A percentile compares a stretch with the other conserved stretches of the same genome.
phyloP scores from a whole-genome alignment of 2,113 vertebrate genomes.

The Cyphomyrus plagiostoma region DNA sequence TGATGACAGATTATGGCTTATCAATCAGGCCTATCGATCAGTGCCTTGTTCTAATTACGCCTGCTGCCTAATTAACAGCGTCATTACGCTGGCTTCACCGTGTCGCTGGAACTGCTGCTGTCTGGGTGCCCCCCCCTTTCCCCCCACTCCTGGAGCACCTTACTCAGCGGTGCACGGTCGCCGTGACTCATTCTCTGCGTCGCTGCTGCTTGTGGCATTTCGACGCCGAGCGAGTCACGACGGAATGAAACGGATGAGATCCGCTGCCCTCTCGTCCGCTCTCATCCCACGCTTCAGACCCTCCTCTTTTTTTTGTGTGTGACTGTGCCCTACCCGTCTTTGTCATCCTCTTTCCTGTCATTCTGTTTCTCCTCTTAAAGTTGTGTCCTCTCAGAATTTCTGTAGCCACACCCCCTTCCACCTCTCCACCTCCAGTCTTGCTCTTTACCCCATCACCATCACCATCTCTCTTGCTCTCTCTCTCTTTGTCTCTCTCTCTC shows the following conservation, averaged over 20 bases:
- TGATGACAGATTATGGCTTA: constrained; percentile 28
- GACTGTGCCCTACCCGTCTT: background rate
- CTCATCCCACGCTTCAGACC: background rate
- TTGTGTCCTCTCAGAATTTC: background rate
- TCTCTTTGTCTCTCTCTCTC: background rate
- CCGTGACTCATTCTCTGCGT: constrained; percentile 20
- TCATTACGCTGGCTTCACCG: constrained; percentile 14
- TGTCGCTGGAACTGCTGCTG: constrained; percentile 15
- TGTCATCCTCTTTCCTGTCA: background rate
- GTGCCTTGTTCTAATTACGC: constrained; percentile 26
- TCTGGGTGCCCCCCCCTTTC: constrained; percentile 5
- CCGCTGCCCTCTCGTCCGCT: background rate
- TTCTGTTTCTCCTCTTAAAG: background rate
- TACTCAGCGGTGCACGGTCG: constrained; percentile 3
- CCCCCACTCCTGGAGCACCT: background rate
- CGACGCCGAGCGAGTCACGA: constrained; percentile 11
- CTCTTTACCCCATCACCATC: background rate
- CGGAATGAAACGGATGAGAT: background rate
- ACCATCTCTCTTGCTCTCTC: background rate
- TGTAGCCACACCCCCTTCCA: background rate
- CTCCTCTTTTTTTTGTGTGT: background rate
- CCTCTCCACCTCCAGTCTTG: background rate
- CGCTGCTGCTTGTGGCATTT: constrained; percentile 16
- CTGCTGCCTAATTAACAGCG: constrained; percentile 19
- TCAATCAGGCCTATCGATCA: constrained; percentile 27